A percentile compares a stretch with the other conserved stretches of the same genome.
Evolutionary conservation across 2,113 vertebrate species (phyloP).

Genomic region (Mesitornis unicolor): DNA sequence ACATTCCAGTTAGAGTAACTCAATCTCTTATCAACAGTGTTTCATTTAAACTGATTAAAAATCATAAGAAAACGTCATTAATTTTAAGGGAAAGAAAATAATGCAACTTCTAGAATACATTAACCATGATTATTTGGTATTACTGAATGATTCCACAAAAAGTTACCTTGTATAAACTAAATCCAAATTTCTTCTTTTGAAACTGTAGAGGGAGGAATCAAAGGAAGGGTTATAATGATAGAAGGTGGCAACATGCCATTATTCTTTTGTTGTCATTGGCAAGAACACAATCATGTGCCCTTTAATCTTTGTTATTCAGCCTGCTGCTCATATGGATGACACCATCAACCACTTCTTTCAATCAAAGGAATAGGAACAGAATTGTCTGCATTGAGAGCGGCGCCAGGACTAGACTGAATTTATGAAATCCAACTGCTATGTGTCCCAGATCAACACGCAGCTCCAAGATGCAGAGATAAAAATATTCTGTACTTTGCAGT

Average conservation of each 20-base stretch:
- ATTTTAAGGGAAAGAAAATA: background rate
- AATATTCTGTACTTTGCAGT: background rate
- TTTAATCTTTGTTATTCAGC: constrained; percentile 31
- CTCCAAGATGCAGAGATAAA: background rate
- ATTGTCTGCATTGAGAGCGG: background rate
- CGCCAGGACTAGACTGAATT: background rate
- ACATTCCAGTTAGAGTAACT: background rate
- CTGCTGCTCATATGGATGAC: constrained; percentile 32
- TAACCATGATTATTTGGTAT: background rate
- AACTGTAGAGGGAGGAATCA: background rate
- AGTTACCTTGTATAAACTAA: background rate
- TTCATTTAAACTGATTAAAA: background rate
- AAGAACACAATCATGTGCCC: constrained; percentile 20
- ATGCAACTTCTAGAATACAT: background rate
- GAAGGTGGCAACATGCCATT: constrained; percentile 21
- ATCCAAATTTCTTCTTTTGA: background rate
- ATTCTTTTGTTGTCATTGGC: constrained; percentile 33
- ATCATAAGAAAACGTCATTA: background rate
- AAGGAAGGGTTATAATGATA: background rate
- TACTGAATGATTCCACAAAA: background rate
- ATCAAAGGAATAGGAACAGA: background rate
- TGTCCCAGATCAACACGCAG: background rate
- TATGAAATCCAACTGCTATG: background rate
- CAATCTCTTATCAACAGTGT: background rate
- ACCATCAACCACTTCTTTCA: constrained; percentile 41